Evolutionary conservation across 2,888 invertebrate genomes (phyloP).

Genomic region (Leptopilina drosophilae): DNA sequence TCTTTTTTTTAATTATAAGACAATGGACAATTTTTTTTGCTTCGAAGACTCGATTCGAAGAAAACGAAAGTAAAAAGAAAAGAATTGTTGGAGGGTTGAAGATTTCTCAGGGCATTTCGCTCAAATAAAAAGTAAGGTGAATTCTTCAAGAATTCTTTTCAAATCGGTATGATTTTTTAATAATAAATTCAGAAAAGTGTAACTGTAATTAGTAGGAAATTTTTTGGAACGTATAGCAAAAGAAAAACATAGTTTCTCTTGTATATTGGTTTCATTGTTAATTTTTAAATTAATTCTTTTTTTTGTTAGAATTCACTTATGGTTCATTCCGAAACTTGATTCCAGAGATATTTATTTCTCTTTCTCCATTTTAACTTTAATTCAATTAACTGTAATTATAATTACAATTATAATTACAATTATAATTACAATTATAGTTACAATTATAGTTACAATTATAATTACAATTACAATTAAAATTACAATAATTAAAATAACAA

Average conservation of each 20-base stretch:
- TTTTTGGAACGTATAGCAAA: conserved; percentile 28
- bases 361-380: conserved; percentile 3
- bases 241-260: neutral
- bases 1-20: conserved; percentile 2
- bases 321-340: conserved; percentile 44
- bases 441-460: too few species aligned
- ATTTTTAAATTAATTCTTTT: conserved; percentile 20
- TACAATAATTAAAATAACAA: too few species aligned
- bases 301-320: conserved; percentile 10
- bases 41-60: conserved; percentile 15
- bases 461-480: too few species aligned
- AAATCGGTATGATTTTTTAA: conserved; percentile 59
- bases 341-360: conserved; percentile 22
- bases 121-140: conserved; percentile 29
- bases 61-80: neutral
- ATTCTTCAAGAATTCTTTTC: conserved; percentile 20
- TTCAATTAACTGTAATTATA: neutral
- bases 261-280: conserved; percentile 4
- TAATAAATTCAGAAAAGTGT: conserved; percentile 35
- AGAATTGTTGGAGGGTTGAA: conserved; percentile 1
- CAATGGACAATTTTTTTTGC: conserved; percentile 6
- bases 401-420: neutral
- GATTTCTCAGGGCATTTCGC: conserved; percentile 25
- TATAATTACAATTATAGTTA: too few species aligned
- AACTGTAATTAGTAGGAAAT: conserved; percentile 29